Evolutionary conservation across 2,888 invertebrate genomes (phyloP), one percentile per base, ranked within the genome.

Genomic region (Apotomis turbidana): DNA sequence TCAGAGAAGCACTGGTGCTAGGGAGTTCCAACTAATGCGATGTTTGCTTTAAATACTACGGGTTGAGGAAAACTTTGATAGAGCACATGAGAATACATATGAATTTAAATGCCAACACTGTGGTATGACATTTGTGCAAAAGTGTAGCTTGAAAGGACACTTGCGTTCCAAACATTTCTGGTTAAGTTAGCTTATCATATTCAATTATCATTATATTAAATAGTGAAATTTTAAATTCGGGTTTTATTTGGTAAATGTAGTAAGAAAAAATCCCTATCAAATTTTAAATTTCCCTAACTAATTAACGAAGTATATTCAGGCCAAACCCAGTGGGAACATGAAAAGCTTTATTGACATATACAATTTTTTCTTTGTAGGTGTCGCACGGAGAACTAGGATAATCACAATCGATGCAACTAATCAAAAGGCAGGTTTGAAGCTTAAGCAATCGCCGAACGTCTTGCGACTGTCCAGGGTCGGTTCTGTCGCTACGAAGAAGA

Each of bases 11-110:
- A 86, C 64, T 0, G 84, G 84, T 0, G 70, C 76, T 3, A 80
- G 78, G 36, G 77, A 79, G 44, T 86, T 80, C 59, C 78, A 80
- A 44, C 15, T 1, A 15, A 15, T 88, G 88, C 58, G 76, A 78
- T 0, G 79, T 86, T 0, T 88, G 87, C 57, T 74, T 78, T 5
- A 88, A 88, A 74, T 75, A 81, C 0, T 88, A 84, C 61, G 81
- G 79, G 0, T 76, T 83, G 36, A 83, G 80, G 74, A 82, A 80
- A 46, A 80, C 80, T 4, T 59, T 84, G 60, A 78, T 74, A 0
- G 83, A 84, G 49, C 90, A 90, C 70, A 78, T 88, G 83, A 75
- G 83, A 10, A 82, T 80, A 51, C 79, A 82, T 55, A 73, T 70
- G 5, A 73, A 80, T 77, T 77, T 59, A 77, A 76, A 15, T 82